Evolutionary conservation across 2,113 vertebrate species (phyloP).

Genomic region (Haemorhous mexicanus): DNA sequence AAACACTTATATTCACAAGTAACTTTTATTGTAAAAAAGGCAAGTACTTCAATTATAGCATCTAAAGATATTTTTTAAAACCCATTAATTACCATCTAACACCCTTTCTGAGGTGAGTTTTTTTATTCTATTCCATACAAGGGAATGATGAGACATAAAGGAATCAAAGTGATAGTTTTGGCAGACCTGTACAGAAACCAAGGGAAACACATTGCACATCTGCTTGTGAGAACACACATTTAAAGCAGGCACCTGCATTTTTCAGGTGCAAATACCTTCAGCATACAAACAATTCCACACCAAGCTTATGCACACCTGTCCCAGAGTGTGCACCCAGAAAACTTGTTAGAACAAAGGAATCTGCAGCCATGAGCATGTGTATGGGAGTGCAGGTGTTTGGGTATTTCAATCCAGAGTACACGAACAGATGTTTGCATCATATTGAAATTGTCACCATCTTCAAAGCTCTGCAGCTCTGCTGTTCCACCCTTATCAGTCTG

Average conservation of each 20-base stretch:
- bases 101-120: neutral
- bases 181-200: neutral
- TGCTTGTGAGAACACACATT: neutral
- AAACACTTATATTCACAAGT: neutral
- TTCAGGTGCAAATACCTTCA: slow-evolving; percentile 31
- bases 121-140: neutral
- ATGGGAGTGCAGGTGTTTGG: slow-evolving; percentile 14
- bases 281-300: neutral
- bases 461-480: slow-evolving; percentile 15
- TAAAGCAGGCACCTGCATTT: neutral
- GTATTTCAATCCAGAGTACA: neutral
- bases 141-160: neutral
- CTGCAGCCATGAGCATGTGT: neutral
- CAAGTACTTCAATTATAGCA: neutral
- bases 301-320: neutral
- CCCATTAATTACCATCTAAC: neutral
- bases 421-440: slow-evolving; percentile 52
- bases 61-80: neutral
- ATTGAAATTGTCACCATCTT: slow-evolving; percentile 7
- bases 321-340: neutral
- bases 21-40: neutral
- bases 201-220: neutral
- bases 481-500: neutral
- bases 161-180: neutral
- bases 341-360: neutral